Evolutionary conservation across 2,888 invertebrate species (phyloP).

Genomic region (Eristalinus aeneus): DNA sequence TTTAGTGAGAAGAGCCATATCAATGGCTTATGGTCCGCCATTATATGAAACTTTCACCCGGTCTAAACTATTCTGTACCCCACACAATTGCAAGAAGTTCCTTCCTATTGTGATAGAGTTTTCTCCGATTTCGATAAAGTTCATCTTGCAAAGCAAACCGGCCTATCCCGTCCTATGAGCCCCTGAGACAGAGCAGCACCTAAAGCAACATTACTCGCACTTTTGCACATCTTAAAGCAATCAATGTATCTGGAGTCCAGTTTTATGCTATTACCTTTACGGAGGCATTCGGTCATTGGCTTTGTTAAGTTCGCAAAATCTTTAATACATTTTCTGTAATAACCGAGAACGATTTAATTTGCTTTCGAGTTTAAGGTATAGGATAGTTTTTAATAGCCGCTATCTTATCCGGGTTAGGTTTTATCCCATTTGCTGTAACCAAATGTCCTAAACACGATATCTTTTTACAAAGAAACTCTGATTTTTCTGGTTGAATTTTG

Average conservation of each 20-base stretch:
- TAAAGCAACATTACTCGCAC: constrained; percentile 54
- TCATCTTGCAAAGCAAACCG: constrained; percentile 49
- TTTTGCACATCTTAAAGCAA: constrained; percentile 42
- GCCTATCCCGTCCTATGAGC: constrained; percentile 25
- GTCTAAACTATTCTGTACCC: no score
- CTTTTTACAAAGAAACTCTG: constrained; percentile 40
- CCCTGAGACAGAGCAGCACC: constrained; percentile 58
- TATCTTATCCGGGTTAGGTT: constrained; percentile 7
- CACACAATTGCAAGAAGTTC: no score
- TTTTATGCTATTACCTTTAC: neutral
- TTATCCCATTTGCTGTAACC: neutral
- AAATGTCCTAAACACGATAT: neutral
- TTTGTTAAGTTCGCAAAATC: no score
- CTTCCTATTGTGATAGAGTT: no score
- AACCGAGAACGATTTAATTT: no score
- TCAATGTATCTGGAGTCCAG: neutral
- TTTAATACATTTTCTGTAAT: no score
- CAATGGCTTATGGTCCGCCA: no score
- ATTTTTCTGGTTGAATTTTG: constrained; percentile 27
- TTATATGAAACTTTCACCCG: no score
- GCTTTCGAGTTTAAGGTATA: neutral
- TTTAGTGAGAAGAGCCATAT: no score
- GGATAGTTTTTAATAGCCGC: neutral
- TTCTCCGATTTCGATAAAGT: constrained; percentile 44
- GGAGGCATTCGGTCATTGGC: no score